These are phyloP conservation scores for Drosophila orena DNA, from an alignment of 1,140 invertebrate species.

Conservation along the genomic window DNA sequence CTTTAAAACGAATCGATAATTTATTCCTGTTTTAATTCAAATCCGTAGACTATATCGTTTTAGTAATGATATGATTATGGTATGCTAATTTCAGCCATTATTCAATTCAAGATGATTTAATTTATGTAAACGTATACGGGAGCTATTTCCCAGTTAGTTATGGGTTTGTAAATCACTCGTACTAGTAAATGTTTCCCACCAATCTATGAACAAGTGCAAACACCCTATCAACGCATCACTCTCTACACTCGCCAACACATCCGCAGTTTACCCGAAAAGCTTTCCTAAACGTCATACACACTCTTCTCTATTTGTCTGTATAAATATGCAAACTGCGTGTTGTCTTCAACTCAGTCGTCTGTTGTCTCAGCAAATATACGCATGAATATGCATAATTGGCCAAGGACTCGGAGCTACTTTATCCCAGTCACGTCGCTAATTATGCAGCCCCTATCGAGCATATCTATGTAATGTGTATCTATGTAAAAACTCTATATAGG, in stretches of 20 bases:
- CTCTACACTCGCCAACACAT: slow-evolving; percentile 9
- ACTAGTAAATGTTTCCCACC: slow-evolving; percentile 62
- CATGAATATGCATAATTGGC: slow-evolving; percentile 51
- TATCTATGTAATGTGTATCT: slow-evolving; percentile 42
- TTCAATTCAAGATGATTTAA: slow-evolving; percentile 24
- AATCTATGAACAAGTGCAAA: slow-evolving; percentile 56
- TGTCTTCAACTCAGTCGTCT: slow-evolving; percentile 40
- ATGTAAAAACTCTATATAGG: slow-evolving; percentile 35
- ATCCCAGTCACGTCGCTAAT: slow-evolving; percentile 22
- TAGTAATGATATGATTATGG: slow-evolving; percentile 16
- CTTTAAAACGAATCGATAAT: slow-evolving; percentile 35
- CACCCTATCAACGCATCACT: slow-evolving; percentile 14
- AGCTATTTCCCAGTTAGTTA: slow-evolving; percentile 21
- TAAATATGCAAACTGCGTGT: slow-evolving; percentile 50
- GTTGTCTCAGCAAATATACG: slow-evolving; percentile 37
- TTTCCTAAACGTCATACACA: slow-evolving; percentile 5
- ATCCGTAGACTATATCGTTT: slow-evolving; percentile 13
- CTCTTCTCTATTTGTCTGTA: slow-evolving; percentile 36
- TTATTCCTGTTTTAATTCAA: slow-evolving; percentile 18
- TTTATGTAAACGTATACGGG: slow-evolving; percentile 22
- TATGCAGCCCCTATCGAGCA: slow-evolving; percentile 29
- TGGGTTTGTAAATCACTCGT: slow-evolving; percentile 49
- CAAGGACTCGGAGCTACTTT: slow-evolving; percentile 5
- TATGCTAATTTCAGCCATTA: slow-evolving; percentile 32
- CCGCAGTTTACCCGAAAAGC: slow-evolving; percentile 2